phyloP scores from a whole-genome alignment of 2,888 invertebrate species.

The Dendrolimus pini region DNA sequence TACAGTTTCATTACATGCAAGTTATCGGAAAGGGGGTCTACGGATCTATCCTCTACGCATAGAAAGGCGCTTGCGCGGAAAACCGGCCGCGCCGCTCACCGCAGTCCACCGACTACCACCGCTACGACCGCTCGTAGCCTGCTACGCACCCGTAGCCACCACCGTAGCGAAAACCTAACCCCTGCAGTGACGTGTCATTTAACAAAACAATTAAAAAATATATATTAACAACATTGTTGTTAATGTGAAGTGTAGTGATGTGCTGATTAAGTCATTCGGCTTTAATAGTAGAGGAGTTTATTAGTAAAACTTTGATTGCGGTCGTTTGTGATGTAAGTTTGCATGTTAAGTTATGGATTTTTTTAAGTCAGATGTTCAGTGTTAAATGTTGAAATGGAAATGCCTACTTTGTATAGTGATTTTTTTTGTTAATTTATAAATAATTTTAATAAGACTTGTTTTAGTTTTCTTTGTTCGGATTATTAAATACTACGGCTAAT shows the following conservation, averaged over 20 bases:
- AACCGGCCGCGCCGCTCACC: conserved; percentile 38
- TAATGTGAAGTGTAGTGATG: conserved; percentile 19
- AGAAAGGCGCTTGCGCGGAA: conserved; percentile 49
- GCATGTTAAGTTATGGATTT: neutral
- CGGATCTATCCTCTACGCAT: conserved; percentile 29
- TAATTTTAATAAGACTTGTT: no score
- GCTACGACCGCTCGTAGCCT: conserved; percentile 30
- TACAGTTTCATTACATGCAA: neutral
- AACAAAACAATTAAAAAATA: conserved; percentile 14
- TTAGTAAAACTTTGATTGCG: conserved; percentile 8
- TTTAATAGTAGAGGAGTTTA: conserved; percentile 24
- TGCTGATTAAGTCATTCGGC: conserved; percentile 25
- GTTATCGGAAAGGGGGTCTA: neutral
- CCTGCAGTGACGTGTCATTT: conserved; percentile 49
- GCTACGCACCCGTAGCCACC: conserved; percentile 30
- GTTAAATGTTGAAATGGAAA: no score
- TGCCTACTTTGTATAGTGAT: no score
- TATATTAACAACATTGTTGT: conserved; percentile 10
- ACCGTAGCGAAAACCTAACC: conserved; percentile 31
- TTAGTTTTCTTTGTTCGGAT: no score
- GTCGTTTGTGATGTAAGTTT: conserved; percentile 35
- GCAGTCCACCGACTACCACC: conserved; percentile 48
- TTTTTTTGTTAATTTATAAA: no score
- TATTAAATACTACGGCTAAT: no score
- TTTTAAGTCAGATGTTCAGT: neutral